These are phyloP conservation scores for Chelidonichthys spinosus DNA, from an alignment of 2,797 vertebrate genomes.

Conservation along the genomic window DNA sequence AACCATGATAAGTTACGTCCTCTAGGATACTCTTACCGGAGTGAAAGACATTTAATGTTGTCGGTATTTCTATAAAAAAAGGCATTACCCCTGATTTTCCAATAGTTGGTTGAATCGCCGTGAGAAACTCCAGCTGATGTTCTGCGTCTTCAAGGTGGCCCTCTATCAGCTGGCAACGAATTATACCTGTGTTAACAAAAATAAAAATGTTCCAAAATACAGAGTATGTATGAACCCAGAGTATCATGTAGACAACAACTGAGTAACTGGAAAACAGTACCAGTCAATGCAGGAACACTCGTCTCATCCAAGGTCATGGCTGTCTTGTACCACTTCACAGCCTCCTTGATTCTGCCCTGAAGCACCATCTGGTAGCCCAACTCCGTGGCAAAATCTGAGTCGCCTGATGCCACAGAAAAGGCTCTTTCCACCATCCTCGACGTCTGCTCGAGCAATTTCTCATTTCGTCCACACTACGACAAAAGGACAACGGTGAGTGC, in stretches of 20 bases:
- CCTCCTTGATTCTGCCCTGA: conserved; percentile 90
- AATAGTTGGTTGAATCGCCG: conserved; percentile 93
- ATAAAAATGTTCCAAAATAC: background rate
- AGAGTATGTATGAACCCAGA: background rate
- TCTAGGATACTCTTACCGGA: background rate
- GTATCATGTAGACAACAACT: background rate
- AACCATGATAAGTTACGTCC: conserved; percentile 1
- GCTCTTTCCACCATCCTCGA: conserved; percentile 91
- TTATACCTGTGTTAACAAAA: conserved; percentile 85
- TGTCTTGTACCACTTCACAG: conserved; percentile 92
- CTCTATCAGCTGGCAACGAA: conserved; percentile 92
- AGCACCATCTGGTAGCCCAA: conserved; percentile 95
- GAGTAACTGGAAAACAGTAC: conserved; percentile 69
- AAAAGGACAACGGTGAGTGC: conserved; percentile 2
- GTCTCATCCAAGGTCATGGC: conserved; percentile 93
- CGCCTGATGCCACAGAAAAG: conserved; percentile 82
- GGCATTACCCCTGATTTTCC: conserved; percentile 91
- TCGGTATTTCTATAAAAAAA: background rate
- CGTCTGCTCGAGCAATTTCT: conserved; percentile 90
- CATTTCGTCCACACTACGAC: conserved; percentile 91
- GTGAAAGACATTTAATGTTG: background rate
- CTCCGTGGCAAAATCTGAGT: conserved; percentile 93
- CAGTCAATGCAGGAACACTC: conserved; percentile 89
- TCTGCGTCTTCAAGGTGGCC: conserved; percentile 93
- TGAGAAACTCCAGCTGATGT: conserved; percentile 95